Evolutionary conservation across 2,888 invertebrate species (phyloP).

Genomic region (Orthonychiurus folsomi): DNA sequence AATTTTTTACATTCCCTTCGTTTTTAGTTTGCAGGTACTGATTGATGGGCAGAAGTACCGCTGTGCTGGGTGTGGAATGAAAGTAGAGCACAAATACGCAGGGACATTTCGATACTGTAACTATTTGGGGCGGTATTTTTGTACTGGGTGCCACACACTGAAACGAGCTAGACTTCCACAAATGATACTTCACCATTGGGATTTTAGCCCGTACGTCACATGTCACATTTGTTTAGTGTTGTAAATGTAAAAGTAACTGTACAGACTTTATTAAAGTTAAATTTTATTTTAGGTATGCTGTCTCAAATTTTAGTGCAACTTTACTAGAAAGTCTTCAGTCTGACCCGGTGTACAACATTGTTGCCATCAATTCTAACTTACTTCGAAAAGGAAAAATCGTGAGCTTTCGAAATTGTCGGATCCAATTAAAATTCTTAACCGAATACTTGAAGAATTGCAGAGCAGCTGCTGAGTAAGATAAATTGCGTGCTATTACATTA

Average conservation of each 20-base stretch:
- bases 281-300: constrained; percentile 55
- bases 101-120: constrained; percentile 70
- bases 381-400: constrained; percentile 57
- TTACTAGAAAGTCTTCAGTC: constrained; percentile 64
- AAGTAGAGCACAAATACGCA: constrained; percentile 61
- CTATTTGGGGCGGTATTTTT: constrained; percentile 75
- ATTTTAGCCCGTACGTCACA: constrained; percentile 50
- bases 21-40: constrained; percentile 52
- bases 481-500: constrained; percentile 11
- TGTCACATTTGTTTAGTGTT: background rate
- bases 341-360: constrained; percentile 68
- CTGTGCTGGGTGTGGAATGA: constrained; percentile 68
- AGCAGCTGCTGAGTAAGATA: constrained; percentile 56
- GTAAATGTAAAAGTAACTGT: background rate
- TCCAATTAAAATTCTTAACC: constrained; percentile 60
- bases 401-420: constrained; percentile 53
- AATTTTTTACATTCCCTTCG: background rate
- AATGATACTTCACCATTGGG: constrained; percentile 57
- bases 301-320: constrained; percentile 69
- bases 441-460: constrained; percentile 63
- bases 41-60: constrained; percentile 65
- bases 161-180: constrained; percentile 63
- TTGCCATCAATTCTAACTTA: constrained; percentile 59
- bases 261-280: background rate
- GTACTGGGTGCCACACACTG: constrained; percentile 75